Evolutionary conservation across 2,113 vertebrate species (phyloP).

Genomic region (Proteles cristata): DNA sequence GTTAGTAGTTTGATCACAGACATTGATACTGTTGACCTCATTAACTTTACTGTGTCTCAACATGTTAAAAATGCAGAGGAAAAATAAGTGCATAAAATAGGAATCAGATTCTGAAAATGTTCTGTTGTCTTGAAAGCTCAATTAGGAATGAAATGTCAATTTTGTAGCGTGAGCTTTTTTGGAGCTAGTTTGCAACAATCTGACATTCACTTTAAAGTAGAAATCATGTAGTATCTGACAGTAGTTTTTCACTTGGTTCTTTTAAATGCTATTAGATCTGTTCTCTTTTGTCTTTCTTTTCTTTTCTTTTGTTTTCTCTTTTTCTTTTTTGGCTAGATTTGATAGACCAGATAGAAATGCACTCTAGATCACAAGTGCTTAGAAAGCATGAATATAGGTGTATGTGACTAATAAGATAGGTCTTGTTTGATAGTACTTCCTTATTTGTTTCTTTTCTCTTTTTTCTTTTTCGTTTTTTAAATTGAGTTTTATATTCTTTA

Average conservation of each 20-base stretch:
- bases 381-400: not conserved
- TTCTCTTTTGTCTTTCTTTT: not conserved
- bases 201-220: slow-evolving; percentile 46
- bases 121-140: slow-evolving; percentile 67
- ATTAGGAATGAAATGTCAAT: slow-evolving; percentile 63
- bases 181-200: not conserved
- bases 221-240: slow-evolving; percentile 31
- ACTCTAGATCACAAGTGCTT: not conserved
- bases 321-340: not conserved
- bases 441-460: not conserved
- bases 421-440: not conserved
- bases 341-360: not conserved
- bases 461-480: not conserved
- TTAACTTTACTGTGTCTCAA: slow-evolving; percentile 42
- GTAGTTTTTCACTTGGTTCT: slow-evolving; percentile 37
- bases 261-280: not conserved
- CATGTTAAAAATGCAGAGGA: slow-evolving; percentile 57
- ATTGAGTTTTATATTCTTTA: not conserved
- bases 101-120: slow-evolving; percentile 45
- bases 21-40: slow-evolving; percentile 65
- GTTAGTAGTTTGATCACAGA: slow-evolving; percentile 65
- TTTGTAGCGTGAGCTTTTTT: slow-evolving; percentile 39
- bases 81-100: slow-evolving; percentile 49
- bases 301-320: not conserved
- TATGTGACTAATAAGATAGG: not conserved